Evolutionary conservation across 1,140 invertebrate species (phyloP), one percentile per base, ranked within the genome.

Genomic region (Lucilia cuprina): DNA sequence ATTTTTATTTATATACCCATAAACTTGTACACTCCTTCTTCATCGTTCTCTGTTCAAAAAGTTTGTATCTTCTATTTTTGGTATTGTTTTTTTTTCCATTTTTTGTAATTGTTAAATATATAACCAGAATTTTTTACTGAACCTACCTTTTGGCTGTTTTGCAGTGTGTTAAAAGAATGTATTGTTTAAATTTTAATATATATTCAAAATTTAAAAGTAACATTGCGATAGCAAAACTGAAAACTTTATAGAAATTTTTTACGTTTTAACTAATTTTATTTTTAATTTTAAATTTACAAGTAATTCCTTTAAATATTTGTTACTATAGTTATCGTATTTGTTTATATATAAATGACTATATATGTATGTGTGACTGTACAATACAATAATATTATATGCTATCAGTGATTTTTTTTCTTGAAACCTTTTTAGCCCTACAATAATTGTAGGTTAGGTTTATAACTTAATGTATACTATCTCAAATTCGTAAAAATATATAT

Each of bases 11-110:
- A 47, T 19, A 35, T 30, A 84, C 83, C 82, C 65, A 78, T 35
- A 83, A 84, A 77, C 30, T 60, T 35, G 25, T 14, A 35, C 34
- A 78, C 75, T 78, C 85, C 84, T 87, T 85, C 85, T 85, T 30
- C 84, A 75, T 30, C 25, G 25, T 30, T 30, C 25, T 30, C 25
- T 30, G 25, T 30, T 30, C 25, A 30, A 30, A 30, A 30, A 30
- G 25, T 30, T 30, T 30, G 25, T 30, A 3, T 30, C 25, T 30
- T 30, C 25, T 19, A 21, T 8, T 41, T 50, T 82, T 55, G 21
- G 13, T 41, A 0, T n/a, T 82, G 7, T 82, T 49, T 19, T 70
- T 21, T 1, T 70, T 70, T 21, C 21, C n/a, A n/a, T n/a, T n/a
- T 70, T 70, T 70, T 70, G 60, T 70, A 70, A 5, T 70, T 70